A percentile compares a stretch with the other conserved stretches of the same genome.
phyloP scores from a whole-genome alignment of 2,797 vertebrate genomes.

The Tympanoctomys barrerae region DNA sequence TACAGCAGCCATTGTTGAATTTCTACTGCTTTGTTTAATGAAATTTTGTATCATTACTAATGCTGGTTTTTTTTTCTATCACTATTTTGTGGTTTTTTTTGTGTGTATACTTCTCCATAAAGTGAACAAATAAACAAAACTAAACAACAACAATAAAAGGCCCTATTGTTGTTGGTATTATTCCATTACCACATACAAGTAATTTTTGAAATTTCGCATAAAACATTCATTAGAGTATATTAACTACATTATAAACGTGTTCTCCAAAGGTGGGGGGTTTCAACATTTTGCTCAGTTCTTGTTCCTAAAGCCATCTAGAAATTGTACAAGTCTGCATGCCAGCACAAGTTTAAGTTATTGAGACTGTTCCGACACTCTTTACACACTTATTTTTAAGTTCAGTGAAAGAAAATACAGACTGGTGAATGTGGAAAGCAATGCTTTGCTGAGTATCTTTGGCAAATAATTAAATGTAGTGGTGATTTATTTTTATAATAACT shows the following conservation, averaged over 20 bases:
- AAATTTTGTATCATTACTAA: no score
- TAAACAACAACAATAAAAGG: background rate
- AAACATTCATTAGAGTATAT: background rate
- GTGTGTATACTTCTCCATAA: background rate
- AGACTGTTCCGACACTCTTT: background rate
- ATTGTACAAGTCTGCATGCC: background rate
- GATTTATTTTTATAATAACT: slow-evolving; percentile 11
- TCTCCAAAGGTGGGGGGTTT: background rate
- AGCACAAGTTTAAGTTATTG: background rate
- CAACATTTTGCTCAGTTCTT: background rate
- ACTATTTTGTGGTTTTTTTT: no score
- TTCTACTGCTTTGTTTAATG: no score
- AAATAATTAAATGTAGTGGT: background rate
- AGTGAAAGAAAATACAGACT: background rate
- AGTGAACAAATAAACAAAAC: slow-evolving; percentile 1
- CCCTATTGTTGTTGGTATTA: background rate
- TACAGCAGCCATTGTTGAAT: no score
- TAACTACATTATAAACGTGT: background rate
- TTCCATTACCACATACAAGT: background rate
- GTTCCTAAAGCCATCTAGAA: slow-evolving; percentile 33
- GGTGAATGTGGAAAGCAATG: background rate
- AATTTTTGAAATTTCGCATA: background rate
- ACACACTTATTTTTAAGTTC: background rate
- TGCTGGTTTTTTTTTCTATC: no score
- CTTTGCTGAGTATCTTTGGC: background rate